These are phyloP conservation scores for human (Homo sapiens) DNA, from an alignment of 2,113 vertebrate genomes.

Conservation along the genomic window DNA sequence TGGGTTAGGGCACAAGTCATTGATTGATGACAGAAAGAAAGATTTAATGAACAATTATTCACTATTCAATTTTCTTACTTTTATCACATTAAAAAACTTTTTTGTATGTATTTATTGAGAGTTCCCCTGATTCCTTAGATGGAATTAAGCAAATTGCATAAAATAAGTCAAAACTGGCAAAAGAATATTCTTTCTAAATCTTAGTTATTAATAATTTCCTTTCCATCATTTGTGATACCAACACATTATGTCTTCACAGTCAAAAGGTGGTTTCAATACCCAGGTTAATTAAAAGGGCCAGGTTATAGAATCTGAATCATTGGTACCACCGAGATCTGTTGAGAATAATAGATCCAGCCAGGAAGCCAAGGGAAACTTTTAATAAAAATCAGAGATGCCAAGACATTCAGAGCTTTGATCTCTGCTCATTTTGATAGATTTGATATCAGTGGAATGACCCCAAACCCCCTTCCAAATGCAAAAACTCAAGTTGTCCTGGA, in stretches of 20 bases:
- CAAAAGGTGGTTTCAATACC: neutral
- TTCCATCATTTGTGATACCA: conserved; percentile 11
- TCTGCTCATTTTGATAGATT: conserved; percentile 48
- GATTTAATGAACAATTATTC: conserved; percentile 19
- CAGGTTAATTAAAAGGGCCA: neutral
- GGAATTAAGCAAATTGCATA: neutral
- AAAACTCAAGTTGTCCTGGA: neutral
- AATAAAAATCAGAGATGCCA: conserved; percentile 9
- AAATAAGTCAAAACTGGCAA: conserved; percentile 2
- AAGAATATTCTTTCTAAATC: neutral
- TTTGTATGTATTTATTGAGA: neutral
- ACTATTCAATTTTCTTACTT: conserved; percentile 27
- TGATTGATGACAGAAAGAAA: conserved; percentile 44
- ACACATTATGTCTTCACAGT: neutral
- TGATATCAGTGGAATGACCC: conserved; percentile 15
- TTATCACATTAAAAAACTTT: neutral
- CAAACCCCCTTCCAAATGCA: conserved; percentile 17
- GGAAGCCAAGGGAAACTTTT: conserved; percentile 46
- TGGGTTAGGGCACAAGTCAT: neutral
- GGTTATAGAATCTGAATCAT: neutral
- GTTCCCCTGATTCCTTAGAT: neutral
- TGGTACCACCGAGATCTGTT: neutral
- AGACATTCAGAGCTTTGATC: conserved; percentile 17
- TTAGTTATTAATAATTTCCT: conserved; percentile 40
- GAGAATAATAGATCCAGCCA: neutral